Evolutionary conservation across 2,113 vertebrate genomes (phyloP).

Genomic region (Hypanus sabinus): DNA sequence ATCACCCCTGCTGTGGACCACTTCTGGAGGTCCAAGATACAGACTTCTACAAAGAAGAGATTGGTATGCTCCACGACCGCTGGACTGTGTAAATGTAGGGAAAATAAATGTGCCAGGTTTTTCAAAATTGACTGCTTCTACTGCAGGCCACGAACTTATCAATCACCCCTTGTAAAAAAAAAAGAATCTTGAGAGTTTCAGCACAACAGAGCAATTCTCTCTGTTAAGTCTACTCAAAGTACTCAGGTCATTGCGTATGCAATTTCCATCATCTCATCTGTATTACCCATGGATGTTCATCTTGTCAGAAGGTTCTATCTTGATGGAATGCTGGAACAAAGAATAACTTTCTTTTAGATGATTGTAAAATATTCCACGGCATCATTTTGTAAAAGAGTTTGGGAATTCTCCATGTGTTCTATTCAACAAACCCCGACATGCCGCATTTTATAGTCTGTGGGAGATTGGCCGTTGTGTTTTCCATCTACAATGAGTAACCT

Average conservation of each 20-base stretch:
- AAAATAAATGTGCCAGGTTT: too few species aligned
- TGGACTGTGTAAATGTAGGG: too few species aligned
- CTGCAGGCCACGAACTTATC: too few species aligned
- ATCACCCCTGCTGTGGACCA: too few species aligned
- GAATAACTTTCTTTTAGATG: neutral
- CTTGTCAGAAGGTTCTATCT: neutral
- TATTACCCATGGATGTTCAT: neutral
- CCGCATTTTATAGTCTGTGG: neutral
- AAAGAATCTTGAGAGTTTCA: neutral
- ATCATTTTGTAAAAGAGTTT: neutral
- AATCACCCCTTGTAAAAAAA: too few species aligned
- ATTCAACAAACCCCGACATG: neutral
- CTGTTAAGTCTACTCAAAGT: neutral
- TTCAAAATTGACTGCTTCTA: too few species aligned
- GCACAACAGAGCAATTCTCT: neutral
- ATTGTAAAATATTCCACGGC: neutral
- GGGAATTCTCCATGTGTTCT: neutral
- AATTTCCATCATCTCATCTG: neutral
- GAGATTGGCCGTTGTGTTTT: neutral
- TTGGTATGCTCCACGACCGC: too few species aligned
- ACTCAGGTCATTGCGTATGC: neutral
- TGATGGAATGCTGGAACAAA: neutral
- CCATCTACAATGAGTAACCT: neutral
- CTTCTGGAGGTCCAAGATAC: too few species aligned
- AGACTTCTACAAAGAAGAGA: too few species aligned